These are phyloP conservation scores for Epinephelus awoara DNA, from an alignment of 2,797 vertebrate species.

Conservation along the genomic window DNA sequence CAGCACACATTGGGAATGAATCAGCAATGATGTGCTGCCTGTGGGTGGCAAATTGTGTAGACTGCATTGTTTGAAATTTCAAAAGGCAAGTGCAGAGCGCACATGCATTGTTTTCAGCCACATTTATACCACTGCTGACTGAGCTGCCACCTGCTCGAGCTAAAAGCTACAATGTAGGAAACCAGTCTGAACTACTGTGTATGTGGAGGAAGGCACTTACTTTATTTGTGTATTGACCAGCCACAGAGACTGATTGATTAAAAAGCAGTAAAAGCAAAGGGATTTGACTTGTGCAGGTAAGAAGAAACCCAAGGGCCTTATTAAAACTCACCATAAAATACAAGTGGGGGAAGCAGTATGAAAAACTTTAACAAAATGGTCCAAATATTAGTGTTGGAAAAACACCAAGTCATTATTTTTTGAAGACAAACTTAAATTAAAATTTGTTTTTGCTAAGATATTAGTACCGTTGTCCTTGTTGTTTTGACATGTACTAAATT, in stretches of 20 bases:
- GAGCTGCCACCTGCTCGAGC: slow-evolving; percentile 27
- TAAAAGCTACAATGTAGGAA: slow-evolving; percentile 18
- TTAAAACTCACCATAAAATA: background rate
- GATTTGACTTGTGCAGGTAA: background rate
- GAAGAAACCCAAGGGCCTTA: background rate
- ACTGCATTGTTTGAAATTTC: slow-evolving; percentile 30
- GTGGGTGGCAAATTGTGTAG: slow-evolving; percentile 24
- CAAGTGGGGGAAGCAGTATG: background rate
- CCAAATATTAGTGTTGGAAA: background rate
- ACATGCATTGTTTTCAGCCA: slow-evolving; percentile 3
- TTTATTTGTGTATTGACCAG: slow-evolving; percentile 5
- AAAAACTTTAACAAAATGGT: background rate
- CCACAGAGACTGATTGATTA: background rate
- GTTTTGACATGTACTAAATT: background rate
- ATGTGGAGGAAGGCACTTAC: slow-evolving; percentile 7
- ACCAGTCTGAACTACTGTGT: slow-evolving; percentile 4
- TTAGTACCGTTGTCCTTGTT: background rate
- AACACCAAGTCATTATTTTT: background rate
- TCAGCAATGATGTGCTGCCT: slow-evolving; percentile 17
- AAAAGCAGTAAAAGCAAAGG: background rate
- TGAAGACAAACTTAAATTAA: background rate
- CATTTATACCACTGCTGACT: slow-evolving; percentile 37
- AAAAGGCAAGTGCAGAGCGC: slow-evolving; percentile 4
- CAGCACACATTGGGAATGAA: slow-evolving; percentile 14
- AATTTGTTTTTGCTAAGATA: background rate